A percentile compares a stretch with the other conserved stretches of the same genome.
Conservation (phyloP, 2,888 invertebrate species). For the Megastigmus dorsalis region DNA sequence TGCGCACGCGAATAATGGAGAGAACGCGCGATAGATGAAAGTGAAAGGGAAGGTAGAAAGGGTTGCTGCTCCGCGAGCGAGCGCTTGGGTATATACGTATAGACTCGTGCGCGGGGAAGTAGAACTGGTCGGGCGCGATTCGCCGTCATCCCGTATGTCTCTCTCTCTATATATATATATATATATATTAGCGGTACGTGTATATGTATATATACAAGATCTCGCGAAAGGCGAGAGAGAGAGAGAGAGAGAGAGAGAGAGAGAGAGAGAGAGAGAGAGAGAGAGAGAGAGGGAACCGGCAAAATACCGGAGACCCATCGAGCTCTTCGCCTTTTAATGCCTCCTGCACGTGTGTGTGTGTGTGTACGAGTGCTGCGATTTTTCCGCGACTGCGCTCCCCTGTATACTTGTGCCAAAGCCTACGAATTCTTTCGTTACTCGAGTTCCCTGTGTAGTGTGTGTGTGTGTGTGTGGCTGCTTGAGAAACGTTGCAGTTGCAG, state of each 20-base stretch:
- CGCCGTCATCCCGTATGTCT: slow-evolving; percentile 23
- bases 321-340: slow-evolving; percentile 23
- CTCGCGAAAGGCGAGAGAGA: background rate
- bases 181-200: no score
- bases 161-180: no score
- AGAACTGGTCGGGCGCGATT: slow-evolving; percentile 11
- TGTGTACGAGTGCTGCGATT: slow-evolving; percentile 12
- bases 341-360: background rate
- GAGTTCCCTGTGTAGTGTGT: no score
- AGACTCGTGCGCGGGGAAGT: slow-evolving; percentile 3
- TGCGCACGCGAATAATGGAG: no score
- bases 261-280: slow-evolving; percentile 2
- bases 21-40: slow-evolving; percentile 13
- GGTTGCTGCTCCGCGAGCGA: background rate
- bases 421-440: slow-evolving; percentile 32
- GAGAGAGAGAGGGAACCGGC: slow-evolving; percentile 9
- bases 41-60: slow-evolving; percentile 12
- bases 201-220: no score
- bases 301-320: slow-evolving; percentile 36
- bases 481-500: background rate
- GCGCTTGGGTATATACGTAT: no score
- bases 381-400: slow-evolving; percentile 56
- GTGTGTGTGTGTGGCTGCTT: no score
- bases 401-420: slow-evolving; percentile 28
- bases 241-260: background rate